Evolutionary conservation across 2,888 invertebrate genomes (phyloP).

Genomic region (Leucophenga maculata): DNA sequence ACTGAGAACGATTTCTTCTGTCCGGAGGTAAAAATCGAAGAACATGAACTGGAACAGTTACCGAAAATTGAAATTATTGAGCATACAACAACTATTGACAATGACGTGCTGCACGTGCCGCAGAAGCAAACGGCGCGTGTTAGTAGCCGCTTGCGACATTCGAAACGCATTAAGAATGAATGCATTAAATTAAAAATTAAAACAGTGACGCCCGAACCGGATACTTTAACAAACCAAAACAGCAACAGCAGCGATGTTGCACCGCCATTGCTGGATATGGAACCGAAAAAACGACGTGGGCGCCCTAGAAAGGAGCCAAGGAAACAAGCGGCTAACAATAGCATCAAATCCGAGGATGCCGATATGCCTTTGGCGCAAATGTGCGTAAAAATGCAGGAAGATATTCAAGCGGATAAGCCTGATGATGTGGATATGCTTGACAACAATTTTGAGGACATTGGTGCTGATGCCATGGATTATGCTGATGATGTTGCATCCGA

Average conservation of each 20-base stretch:
- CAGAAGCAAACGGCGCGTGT: constrained; percentile 30
- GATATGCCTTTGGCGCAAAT: not conserved
- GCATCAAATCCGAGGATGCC: constrained; percentile 35
- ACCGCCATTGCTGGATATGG: not conserved
- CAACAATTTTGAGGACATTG: constrained; percentile 33
- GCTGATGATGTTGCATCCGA: constrained; percentile 32
- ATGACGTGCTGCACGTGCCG: no score
- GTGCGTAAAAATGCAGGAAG: constrained; percentile 25
- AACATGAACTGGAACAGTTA: constrained; percentile 63
- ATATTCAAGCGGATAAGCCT: constrained; percentile 39
- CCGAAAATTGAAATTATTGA: constrained; percentile 67
- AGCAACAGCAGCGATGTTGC: not conserved
- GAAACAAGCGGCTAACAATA: constrained; percentile 44
- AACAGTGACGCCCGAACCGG: not conserved
- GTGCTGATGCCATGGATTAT: constrained; percentile 44
- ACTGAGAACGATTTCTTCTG: constrained; percentile 51
- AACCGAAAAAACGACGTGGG: constrained; percentile 55
- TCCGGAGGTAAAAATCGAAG: constrained; percentile 65
- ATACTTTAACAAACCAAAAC: not conserved
- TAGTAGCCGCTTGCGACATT: constrained; percentile 39
- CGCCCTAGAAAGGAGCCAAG: constrained; percentile 55
- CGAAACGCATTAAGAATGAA: constrained; percentile 42
- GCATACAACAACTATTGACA: constrained; percentile 36
- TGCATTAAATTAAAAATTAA: not conserved
- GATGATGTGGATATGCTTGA: constrained; percentile 42